These are phyloP conservation scores for Gambelia wislizenii DNA, from an alignment of 2,797 vertebrate species.

Conservation along the genomic window DNA sequence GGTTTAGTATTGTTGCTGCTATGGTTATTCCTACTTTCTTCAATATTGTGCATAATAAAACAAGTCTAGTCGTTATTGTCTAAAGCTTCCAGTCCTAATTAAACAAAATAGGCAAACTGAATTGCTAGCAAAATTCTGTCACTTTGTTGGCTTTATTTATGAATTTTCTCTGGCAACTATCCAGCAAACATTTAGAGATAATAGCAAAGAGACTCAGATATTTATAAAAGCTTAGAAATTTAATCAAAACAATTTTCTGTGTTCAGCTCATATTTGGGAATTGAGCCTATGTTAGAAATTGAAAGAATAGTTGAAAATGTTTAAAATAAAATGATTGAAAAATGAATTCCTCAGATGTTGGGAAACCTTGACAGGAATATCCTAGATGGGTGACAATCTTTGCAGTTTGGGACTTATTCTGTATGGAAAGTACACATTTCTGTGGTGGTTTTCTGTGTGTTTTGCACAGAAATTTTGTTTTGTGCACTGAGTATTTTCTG, in stretches of 20 bases:
- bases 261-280: neutral
- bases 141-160: neutral
- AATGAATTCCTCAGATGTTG: no score
- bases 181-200: neutral
- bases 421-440: no score
- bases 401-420: neutral
- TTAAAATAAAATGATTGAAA: neutral
- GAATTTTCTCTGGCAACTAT: neutral
- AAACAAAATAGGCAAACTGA: neutral
- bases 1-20: neutral
- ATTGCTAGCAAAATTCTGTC: neutral
- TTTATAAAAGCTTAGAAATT: neutral
- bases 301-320: neutral
- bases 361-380: no score
- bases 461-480: neutral
- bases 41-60: slow-evolving; percentile 2
- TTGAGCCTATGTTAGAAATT: neutral
- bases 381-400: no score
- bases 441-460: no score
- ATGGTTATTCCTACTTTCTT: neutral
- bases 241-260: neutral
- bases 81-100: neutral
- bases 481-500: neutral
- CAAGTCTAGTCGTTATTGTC: slow-evolving; percentile 1
- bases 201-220: neutral